Evolutionary conservation across 1,140 invertebrate genomes (phyloP), one percentile per base, ranked within the genome.

Genomic region (Aphelinus atriplicis): DNA sequence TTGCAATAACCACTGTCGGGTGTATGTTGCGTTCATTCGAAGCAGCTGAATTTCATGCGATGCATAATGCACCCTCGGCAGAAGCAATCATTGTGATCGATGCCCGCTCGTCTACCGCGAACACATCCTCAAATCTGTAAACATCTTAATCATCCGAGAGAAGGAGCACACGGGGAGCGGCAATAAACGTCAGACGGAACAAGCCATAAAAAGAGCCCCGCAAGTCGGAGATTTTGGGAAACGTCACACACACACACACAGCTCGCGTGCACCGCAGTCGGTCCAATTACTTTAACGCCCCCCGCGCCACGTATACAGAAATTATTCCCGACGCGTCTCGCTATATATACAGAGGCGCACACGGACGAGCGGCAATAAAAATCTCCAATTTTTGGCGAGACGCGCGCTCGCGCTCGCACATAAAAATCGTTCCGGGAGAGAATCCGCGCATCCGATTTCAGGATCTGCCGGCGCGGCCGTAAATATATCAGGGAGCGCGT

Each of bases 101-200:
- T 26, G 26, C 26, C 26, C 26, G 26, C 26, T 26, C 26, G 26
- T 26, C 26, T 26, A 26, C 26, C 26, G 26, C 26, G 26, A 26
- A 26, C 26, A 26, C 26, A 26, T 26, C 26, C 26, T 26, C 57
- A 75, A 75, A 70, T 71, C 67, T 47, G 62, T 71, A 75, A 75
- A 75, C 68, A 71, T 75, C 73, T 75, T 75, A 75, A 75, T 75
- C 68, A 71, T 75, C 56, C 47, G n/a, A 63, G 7, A 71, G 47
- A 42, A 9, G 50, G 66, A 58, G 42, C 56, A 53, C 51, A 53
- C 4, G 51, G 51, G 51, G 51, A 53, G 5, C 26, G 43, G 67
- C 67, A 56, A 70, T 75, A 75, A 70, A 75, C 62, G 67, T 75
- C 68, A 75, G 62, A 65, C 26, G 67, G 53, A 75, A 69, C 73